Evolutionary conservation across 35 echinoderm and acorn worm genomes (phyloP), one percentile per base, ranked within the genome.

Genomic region (Lytechinus variegatus): DNA sequence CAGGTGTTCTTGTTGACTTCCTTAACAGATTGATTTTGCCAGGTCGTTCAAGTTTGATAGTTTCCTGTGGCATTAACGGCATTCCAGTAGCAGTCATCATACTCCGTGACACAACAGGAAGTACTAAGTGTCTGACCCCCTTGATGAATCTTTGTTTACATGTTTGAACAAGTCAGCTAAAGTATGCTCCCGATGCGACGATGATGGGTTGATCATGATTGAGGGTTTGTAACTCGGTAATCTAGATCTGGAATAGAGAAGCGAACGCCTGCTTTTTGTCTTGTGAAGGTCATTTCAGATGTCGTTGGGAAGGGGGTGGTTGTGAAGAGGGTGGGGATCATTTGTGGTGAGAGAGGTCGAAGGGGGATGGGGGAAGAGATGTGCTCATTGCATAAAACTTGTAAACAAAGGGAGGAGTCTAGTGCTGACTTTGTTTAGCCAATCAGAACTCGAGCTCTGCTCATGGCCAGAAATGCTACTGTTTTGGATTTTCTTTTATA

Each of bases 341-440:
- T n/a, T 90, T 90, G 88, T 90, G 88, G 29, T 21, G 52, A 90
- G 4, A 54, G 88, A 28, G 88, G 27, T 19, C 7, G 16, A 28
- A 29, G n/a, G 88, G 88, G 27, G 11, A n/a, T 28, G 29, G 88
- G 52, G 87, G 87, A 21, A 27, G 88, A 54, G 16, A 52, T 52
- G 88, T 10, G 1, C 13, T 54, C 12, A 10, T 10, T 14, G 54
- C n/a, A 52, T 44, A 54, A 57, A 93, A 92, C 55, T n/a, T 57
- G 92, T 93, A 93, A 93, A 93, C 92, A 93, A 79, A 93, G 92
- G 91, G 92, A 93, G 92, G 92, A 55, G 92, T 93, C 55, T 55
- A 27, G n/a, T 12, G 92, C 92, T 10, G 57, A 57, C 92, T 93
- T 16, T 57, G 29, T 4, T 10, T 54, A 93, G 54, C 92, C 92